A percentile compares a stretch with the other conserved stretches of the same genome.
Evolutionary conservation across 2,113 vertebrate genomes (phyloP).

Genomic region (Hydrolagus affinis): DNA sequence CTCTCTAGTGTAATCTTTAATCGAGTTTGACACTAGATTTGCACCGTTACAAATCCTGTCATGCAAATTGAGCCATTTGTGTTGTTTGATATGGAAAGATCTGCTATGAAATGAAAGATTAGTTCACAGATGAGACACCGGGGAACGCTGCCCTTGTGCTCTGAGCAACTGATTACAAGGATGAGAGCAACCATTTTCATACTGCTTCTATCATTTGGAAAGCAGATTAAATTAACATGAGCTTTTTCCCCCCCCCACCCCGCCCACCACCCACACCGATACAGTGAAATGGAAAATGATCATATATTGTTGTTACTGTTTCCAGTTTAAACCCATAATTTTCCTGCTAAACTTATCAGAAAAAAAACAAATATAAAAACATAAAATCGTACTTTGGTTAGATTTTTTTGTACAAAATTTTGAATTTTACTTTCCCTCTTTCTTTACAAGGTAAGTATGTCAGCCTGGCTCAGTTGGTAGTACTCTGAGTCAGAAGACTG

Average conservation of each 20-base stretch:
- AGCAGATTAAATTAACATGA: slow-evolving; percentile 74
- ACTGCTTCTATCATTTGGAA: slow-evolving; percentile 56
- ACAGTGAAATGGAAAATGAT: slow-evolving; percentile 29
- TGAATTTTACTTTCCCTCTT: neutral
- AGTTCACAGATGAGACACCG: slow-evolving; percentile 84
- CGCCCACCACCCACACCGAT: too few species aligned
- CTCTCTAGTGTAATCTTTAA: slow-evolving; percentile 98
- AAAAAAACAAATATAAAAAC: too few species aligned
- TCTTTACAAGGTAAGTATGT: neutral
- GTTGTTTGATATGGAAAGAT: slow-evolving; percentile 98
- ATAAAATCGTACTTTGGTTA: neutral
- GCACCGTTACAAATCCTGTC: slow-evolving; percentile 99
- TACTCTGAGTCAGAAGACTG: too few species aligned
- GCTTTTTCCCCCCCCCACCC: slow-evolving; percentile 44
- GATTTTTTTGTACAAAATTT: slow-evolving; percentile 2
- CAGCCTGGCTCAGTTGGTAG: too few species aligned
- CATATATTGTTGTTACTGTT: slow-evolving; percentile 39
- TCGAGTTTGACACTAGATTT: slow-evolving; percentile 99
- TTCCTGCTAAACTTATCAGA: slow-evolving; percentile 23
- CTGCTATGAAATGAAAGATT: slow-evolving; percentile 98
- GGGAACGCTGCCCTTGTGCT: slow-evolving; percentile 80
- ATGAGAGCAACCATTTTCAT: slow-evolving; percentile 76
- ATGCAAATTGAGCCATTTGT: slow-evolving; percentile 99
- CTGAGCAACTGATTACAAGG: slow-evolving; percentile 83
- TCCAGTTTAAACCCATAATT: slow-evolving; percentile 18